Evolutionary conservation across 2,888 invertebrate genomes (phyloP), one percentile per base, ranked within the genome.

Genomic region (Gastracanthus pulcherrimus): DNA sequence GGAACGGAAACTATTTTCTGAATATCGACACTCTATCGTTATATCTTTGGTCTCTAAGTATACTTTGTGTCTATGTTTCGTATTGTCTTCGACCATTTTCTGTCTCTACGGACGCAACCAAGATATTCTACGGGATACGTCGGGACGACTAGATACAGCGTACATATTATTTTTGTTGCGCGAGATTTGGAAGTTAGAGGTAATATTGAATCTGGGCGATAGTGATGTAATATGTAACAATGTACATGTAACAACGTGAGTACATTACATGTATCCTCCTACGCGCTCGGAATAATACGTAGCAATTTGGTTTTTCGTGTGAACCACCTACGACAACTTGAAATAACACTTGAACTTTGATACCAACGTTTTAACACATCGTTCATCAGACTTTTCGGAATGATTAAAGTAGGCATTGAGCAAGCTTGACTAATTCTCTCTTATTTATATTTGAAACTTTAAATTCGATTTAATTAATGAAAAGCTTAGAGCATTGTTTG

Each of bases 1-100:
- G 51, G 38, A 71, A 71, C 71, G 26, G n/a, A 58, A 41, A 41
- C 26, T 48, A 51, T 55, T 48, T 34, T 11, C 69, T 55, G 23
- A 26, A 11, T 23, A 55, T 13, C 51, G 36, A 55, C 19, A 70
- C 51, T 69, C 70, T 9, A 19, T 66, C 19, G 41, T 41, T 41
- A 9, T 9, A 19, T 45, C 29, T 48, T 29, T 26, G 6, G n/a
- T 19, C 26, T 16, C 45, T 7, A 29, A 45, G 7, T 23, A 29
- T 31, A n/a, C 16, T 11, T 60, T 16, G 26, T 31, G 31, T 19
- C 7, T 62, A 6, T 62, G 16, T 62, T 7, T 19, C 19, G n/a
- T n/a, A n/a, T n/a, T n/a, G n/a, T 36, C 34, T 51, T n/a, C n/a
- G 3, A 45, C 3, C n/a, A n/a, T 45, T 45, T n/a, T 45, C n/a